Evolutionary conservation across 2,113 vertebrate genomes (phyloP), one percentile per base, ranked within the genome.

Genomic region (Hystrix cristata): DNA sequence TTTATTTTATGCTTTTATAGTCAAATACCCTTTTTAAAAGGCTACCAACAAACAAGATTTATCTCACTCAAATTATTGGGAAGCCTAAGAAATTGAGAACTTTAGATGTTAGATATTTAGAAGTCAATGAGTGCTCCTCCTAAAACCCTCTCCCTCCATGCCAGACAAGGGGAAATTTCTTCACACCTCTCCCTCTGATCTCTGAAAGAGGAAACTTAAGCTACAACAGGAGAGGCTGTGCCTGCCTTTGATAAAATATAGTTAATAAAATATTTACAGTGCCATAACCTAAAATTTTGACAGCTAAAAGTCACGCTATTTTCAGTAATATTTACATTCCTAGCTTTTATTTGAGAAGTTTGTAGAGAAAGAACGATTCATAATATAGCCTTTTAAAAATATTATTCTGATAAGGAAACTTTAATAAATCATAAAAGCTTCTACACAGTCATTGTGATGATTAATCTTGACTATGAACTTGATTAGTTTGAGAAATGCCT

Each of bases 201-300:
- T 96, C 71, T 80, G 46, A 62, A 62, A 90, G 83, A 82, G 76
- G 96, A 96, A 92, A 94, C 65, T 79, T 74, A 80, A 78, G 34
- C 72, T 95, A 88, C 21, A 81, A 64, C 34, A 85, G 55, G 57
- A 96, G 64, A 93, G 12, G 9, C 43, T 93, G 5, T 76, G 4
- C 34, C 27, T 93, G 23, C 55, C 82, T 93, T 97, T 74, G 89
- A 85, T 94, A 59, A 97, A 79, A 31, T 88, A 92, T 21, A 83
- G 59, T n/a, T 69, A 91, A 95, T 85, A 80, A 96, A 96, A 95
- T 93, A 93, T 97, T 87, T 90, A 87, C 9, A 78, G 12, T 79
- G 14, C 16, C 59, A 79, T 57, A 94, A 94, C 46, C 38, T 71
- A 97, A 79, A 88, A 82, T 95, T 85, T 71, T 95, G 74, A 79